Base-by-base conservation (phyloP, 2,113 vertebrate species). In the Gavialis gangeticus region DNA sequence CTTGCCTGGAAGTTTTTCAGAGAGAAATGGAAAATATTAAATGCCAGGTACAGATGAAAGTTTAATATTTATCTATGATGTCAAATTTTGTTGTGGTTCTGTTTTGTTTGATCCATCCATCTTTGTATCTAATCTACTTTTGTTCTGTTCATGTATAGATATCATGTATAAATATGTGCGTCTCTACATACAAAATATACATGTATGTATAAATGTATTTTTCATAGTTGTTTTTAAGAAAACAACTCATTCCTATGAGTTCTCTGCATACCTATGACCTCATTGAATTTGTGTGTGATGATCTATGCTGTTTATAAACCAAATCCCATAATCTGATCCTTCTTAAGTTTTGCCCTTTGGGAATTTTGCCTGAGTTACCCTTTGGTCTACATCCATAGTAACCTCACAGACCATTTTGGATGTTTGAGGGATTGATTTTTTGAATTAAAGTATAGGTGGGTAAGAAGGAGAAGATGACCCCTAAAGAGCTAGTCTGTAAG, bases 1-100 rank as follows among this genome's bases (percentile, higher is more conserved):
- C 98, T 99, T 93, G 99, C 99, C 91, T 99, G 99, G 99, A 99
- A 98, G 81, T 99, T 99, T 98, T 99, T 99, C 97, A 98, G 99
- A 93, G 99, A 99, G 88, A 99, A 99, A 97, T 99, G 99, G 99
- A 98, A 99, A 96, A 97, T 99, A 97, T 89, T 99, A 80, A 99
- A 99, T 96, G 98, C 99, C 34, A 99, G 99, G 99, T 99, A 98
- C 89, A 82, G 54, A 92, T 88, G 59, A 93, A n/a, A 93, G 64
- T 57, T 90, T 19, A 71, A 9, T 73, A 55, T 90, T 84, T 91
- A 76, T 80, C 91, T 91, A 59, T 0, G 30, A 77, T 88, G 67
- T 82, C 13, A 73, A 79, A 24, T 83, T 56, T 88, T 87, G 2
- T 34, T 46, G 10, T 82, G 60, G 62, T 60, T 64, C 1, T 59